These are phyloP conservation scores for Tinea trinotella DNA, from an alignment of 2,888 invertebrate species.

Conservation along the genomic window DNA sequence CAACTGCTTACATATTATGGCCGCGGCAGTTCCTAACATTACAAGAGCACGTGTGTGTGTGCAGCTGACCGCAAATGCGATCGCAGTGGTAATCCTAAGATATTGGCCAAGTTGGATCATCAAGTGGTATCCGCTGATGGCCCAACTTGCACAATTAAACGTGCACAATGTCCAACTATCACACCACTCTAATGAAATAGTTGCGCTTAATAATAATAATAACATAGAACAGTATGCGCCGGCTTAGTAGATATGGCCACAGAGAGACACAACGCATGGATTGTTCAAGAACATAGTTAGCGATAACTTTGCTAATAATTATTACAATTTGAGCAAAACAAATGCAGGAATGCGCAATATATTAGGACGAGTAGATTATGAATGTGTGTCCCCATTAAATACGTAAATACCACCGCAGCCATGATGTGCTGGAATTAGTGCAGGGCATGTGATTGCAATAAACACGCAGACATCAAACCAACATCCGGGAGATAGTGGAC, in stretches of 20 bases:
- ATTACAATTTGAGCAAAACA: too few species aligned
- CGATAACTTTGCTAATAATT: too few species aligned
- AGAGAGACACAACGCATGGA: too few species aligned
- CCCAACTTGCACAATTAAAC: slow-evolving; percentile 10
- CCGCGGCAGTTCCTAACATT: too few species aligned
- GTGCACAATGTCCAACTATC: slow-evolving; percentile 23
- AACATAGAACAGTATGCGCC: too few species aligned
- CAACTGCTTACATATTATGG: too few species aligned
- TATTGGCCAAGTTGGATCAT: slow-evolving; percentile 57
- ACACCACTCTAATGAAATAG: slow-evolving; percentile 35
- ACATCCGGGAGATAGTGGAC: slow-evolving; percentile 40
- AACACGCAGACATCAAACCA: slow-evolving; percentile 14
- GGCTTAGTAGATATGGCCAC: too few species aligned
- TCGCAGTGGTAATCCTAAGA: slow-evolving; percentile 30
- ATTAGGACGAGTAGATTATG: too few species aligned
- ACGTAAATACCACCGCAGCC: neutral
- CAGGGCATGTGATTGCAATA: neutral
- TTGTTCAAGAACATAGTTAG: too few species aligned
- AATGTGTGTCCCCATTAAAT: neutral
- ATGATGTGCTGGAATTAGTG: neutral
- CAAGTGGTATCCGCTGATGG: slow-evolving; percentile 27
- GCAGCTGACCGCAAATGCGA: slow-evolving; percentile 2
- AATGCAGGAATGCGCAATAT: too few species aligned
- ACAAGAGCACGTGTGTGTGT: too few species aligned
- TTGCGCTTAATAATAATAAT: too few species aligned